phyloP scores from a whole-genome alignment of 2,888 invertebrate species.

The Trisateles emortualis region DNA sequence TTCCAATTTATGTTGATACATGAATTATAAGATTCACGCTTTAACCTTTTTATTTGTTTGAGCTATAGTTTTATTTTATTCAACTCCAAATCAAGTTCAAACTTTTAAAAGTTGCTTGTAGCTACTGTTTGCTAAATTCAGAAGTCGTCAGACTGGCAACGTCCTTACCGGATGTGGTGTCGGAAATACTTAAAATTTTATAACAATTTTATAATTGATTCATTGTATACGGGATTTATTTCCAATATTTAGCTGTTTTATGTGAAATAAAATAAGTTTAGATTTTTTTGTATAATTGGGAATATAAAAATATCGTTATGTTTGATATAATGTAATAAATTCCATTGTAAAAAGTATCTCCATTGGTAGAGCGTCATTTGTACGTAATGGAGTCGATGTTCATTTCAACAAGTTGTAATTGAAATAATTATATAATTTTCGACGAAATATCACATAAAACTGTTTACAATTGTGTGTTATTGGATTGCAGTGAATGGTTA shows the following conservation, averaged over 20 bases:
- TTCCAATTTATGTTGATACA: no score
- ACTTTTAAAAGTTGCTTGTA: constrained; percentile 29
- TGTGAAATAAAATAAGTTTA: not conserved
- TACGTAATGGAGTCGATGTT: constrained; percentile 89
- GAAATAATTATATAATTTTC: constrained; percentile 64
- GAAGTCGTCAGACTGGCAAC: constrained; percentile 84
- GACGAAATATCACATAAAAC: constrained; percentile 71
- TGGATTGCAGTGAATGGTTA: constrained; percentile 74
- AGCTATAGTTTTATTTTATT: not conserved
- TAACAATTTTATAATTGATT: constrained; percentile 18
- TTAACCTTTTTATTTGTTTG: no score
- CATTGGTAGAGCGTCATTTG: constrained; percentile 88
- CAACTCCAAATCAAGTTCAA: constrained; percentile 23
- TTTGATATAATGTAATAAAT: constrained; percentile 53
- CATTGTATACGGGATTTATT: not conserved
- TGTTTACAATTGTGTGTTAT: constrained; percentile 61
- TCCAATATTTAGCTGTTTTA: not conserved
- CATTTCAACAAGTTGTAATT: constrained; percentile 69
- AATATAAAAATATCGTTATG: not conserved
- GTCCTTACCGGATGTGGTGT: constrained; percentile 67
- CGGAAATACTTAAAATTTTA: constrained; percentile 46
- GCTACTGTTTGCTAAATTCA: constrained; percentile 80
- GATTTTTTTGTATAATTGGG: not conserved
- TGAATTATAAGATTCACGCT: no score
- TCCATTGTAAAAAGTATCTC: constrained; percentile 66